Conservation (phyloP, 1,140 invertebrate genomes). For the Mycetomoellerius zeteki region DNA sequence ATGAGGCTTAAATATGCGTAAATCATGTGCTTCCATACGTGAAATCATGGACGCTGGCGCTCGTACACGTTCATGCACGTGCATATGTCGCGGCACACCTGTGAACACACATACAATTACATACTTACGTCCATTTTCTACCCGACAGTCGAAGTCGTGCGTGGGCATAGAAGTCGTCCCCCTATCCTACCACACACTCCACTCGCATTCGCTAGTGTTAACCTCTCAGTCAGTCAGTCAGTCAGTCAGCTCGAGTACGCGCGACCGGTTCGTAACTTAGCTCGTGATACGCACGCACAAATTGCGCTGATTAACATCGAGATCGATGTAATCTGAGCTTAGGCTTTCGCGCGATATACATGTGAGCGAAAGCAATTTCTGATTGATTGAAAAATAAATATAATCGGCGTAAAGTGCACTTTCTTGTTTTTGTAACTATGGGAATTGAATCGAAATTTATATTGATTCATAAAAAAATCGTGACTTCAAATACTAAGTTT, state of each 20-base stretch:
- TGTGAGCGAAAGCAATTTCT: background rate
- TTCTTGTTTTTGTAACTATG: background rate
- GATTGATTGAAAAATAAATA: background rate
- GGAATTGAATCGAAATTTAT: conserved; percentile 36
- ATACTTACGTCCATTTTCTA: conserved; percentile 53
- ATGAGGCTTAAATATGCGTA: conserved; percentile 29
- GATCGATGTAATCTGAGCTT: background rate
- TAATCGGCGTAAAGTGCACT: background rate
- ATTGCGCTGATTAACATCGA: conserved; percentile 36
- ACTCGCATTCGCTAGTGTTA: conserved; percentile 58
- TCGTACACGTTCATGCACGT: conserved; percentile 23
- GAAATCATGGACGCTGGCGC: conserved; percentile 27
- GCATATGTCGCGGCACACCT: conserved; percentile 13
- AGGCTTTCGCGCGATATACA: background rate
- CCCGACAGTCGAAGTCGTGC: conserved; percentile 48
- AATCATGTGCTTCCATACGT: conserved; percentile 26
- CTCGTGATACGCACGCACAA: background rate
- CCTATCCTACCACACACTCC: conserved; percentile 69
- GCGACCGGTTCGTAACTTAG: conserved; percentile 57
- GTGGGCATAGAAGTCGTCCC: conserved; percentile 66
- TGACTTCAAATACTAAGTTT: conserved; percentile 15
- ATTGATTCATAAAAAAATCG: background rate
- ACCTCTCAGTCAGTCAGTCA: conserved; percentile 72
- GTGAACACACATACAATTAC: background rate
- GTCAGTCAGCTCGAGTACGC: conserved; percentile 74